Conservation (phyloP, 2,113 vertebrate species). For the Microtus oregoni region DNA sequence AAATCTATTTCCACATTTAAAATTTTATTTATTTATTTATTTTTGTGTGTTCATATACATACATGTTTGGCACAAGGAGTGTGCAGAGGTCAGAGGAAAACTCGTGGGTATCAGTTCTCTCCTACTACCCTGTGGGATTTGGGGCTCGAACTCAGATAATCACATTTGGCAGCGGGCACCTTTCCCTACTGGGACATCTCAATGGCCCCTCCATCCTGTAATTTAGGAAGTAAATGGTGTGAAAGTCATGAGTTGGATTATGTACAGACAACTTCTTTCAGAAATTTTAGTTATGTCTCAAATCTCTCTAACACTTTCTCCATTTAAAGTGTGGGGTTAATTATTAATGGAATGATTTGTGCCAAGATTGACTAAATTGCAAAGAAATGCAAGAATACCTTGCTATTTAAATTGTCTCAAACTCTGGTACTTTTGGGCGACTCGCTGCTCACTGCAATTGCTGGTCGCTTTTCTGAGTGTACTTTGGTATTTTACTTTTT, state of each 20-base stretch:
- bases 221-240: constrained; percentile 30
- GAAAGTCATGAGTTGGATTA: background rate
- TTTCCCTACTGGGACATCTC: background rate
- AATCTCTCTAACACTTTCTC: background rate
- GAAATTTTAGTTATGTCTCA: constrained; percentile 54
- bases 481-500: constrained; percentile 34
- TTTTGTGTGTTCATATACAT: background rate
- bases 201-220: background rate
- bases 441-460: background rate
- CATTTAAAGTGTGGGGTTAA: constrained; percentile 31
- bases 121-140: background rate
- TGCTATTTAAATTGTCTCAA: background rate
- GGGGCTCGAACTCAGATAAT: background rate
- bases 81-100: background rate
- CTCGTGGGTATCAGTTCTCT: background rate
- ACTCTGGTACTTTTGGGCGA: background rate
- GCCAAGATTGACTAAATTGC: constrained; percentile 38
- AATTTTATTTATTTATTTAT: too few species aligned
- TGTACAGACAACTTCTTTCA: background rate
- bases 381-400: constrained; percentile 14
- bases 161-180: too few species aligned
- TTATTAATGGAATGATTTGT: constrained; percentile 24
- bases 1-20: too few species aligned
- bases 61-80: background rate
- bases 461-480: background rate